Conservation (phyloP, 2,797 vertebrate species). For the Rhinatrema bivittatum region DNA sequence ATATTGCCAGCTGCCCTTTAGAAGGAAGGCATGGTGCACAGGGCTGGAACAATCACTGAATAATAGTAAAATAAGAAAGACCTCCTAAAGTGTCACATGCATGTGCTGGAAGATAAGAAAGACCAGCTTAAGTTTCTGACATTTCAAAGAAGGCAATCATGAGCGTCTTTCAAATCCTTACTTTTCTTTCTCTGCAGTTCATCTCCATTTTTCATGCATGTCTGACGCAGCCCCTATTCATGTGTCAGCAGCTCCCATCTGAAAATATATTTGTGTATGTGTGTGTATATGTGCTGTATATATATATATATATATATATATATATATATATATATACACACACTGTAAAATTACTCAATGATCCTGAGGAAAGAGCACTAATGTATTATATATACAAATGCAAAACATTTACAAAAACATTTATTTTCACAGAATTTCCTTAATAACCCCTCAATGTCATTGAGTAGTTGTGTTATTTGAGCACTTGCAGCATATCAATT, state of each 20-base stretch:
- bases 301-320: too few relatives aligned
- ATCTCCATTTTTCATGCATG: conserved; percentile 58
- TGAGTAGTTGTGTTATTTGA: too few relatives aligned
- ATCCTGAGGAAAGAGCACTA: too few relatives aligned
- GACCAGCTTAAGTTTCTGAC: conserved; percentile 62
- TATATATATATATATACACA: too few relatives aligned
- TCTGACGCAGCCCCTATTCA: conserved; percentile 60
- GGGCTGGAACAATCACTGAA: conserved; percentile 60
- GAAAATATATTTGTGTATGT: conserved; percentile 43
- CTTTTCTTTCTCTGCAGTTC: conserved; percentile 41
- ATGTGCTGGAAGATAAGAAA: conserved; percentile 59
- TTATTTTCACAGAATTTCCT: too few relatives aligned
- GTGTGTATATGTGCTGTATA: too few relatives aligned
- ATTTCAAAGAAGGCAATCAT: conserved; percentile 63
- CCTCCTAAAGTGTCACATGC: conserved; percentile 55
- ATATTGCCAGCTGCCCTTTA: conserved; percentile 58
- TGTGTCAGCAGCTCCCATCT: conserved; percentile 36
- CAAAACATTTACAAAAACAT: conserved; percentile 35
- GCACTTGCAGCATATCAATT: too few relatives aligned
- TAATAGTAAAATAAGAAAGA: conserved; percentile 61
- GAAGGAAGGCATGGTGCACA: conserved; percentile 48
- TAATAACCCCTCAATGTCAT: too few relatives aligned
- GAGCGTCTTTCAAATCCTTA: conserved; percentile 55
- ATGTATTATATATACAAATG: too few relatives aligned
- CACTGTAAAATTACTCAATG: too few relatives aligned